Evolutionary conservation across 64 coral and sea anemone genomes (phyloP), one percentile per base, ranked within the genome.

Genomic region (Montipora sp.): DNA sequence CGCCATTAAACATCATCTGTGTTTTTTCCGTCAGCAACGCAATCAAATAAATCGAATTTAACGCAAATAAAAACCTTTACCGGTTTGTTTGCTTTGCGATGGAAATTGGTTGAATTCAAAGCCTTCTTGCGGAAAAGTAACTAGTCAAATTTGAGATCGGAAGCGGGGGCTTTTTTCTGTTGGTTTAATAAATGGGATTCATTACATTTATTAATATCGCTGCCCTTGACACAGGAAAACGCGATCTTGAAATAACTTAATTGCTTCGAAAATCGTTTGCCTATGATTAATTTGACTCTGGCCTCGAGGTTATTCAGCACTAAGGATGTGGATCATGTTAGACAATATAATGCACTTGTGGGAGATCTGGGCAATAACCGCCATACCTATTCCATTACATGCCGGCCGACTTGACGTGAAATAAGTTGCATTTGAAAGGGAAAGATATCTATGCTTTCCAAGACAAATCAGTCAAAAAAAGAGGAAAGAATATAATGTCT

Each of bases 151-250:
- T 60, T 63, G 43, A 5, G 24, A 82, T 82, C 80, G 80, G 80
- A 82, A 82, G 57, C 58, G 58, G 15, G 19, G 15, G 24, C 5
- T 8, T 65, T 12, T 45, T 65, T 82, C 59, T 8, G 58, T 82
- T 61, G 14, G 80, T 82, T 63, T 82, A 82, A 24, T 61, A 24
- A 82, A 63, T 43, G 2, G 27, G 36, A 65, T 82, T 82, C 55
- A 82, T 82, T 82, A 82, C 13, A 61, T 22, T 45, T 66, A 66
- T 24, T 65, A 80, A 47, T 63, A 82, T 44, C 16, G 24, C 3
- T 16, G 20, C 16, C 8, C 10, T 82, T 82, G 58, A 82, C 58
- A 82, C 23, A 82, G 80, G 80, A 63, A 59, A 82, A 82, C 3
- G 58, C 12, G 44, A 61, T 16, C 55, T 61, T 63, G 21, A 44